These are phyloP conservation scores for Hemiscyllium ocellatum DNA, from an alignment of 2,113 vertebrate genomes.

Conservation along the genomic window DNA sequence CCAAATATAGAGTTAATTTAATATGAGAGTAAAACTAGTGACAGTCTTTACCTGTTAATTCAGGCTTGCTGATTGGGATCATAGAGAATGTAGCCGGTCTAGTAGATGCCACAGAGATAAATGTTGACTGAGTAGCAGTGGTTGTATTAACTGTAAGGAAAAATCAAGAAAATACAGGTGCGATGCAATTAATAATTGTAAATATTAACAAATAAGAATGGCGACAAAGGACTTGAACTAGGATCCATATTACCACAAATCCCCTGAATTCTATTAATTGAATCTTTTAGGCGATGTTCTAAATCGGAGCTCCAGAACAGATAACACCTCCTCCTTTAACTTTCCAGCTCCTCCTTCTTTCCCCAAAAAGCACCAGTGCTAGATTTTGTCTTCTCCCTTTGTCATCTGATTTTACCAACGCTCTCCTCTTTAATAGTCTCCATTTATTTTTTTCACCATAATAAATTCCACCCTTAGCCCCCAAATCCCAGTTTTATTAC, in stretches of 20 bases:
- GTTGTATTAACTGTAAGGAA: neutral
- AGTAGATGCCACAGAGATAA: neutral
- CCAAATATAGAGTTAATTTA: neutral
- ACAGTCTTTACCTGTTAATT: neutral
- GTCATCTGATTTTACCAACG: neutral
- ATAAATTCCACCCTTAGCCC: neutral
- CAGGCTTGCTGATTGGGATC: neutral
- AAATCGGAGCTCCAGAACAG: neutral
- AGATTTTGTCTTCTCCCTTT: neutral
- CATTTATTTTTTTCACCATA: neutral
- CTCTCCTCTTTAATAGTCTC: neutral
- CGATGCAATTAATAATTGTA: neutral
- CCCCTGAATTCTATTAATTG: neutral
- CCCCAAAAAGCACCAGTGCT: neutral
- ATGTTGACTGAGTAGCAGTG: neutral
- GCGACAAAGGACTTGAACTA: neutral
- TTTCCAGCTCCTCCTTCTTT: neutral
- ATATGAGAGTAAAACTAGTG: neutral
- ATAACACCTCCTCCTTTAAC: neutral
- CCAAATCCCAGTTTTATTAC: too few relatives aligned
- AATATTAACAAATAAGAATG: neutral
- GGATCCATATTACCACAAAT: neutral
- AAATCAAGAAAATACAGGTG: neutral
- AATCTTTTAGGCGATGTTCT: too few relatives aligned
- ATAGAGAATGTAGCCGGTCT: too few relatives aligned